Conservation (phyloP, 2,113 vertebrate genomes). For the Nycticebus coucang region DNA sequence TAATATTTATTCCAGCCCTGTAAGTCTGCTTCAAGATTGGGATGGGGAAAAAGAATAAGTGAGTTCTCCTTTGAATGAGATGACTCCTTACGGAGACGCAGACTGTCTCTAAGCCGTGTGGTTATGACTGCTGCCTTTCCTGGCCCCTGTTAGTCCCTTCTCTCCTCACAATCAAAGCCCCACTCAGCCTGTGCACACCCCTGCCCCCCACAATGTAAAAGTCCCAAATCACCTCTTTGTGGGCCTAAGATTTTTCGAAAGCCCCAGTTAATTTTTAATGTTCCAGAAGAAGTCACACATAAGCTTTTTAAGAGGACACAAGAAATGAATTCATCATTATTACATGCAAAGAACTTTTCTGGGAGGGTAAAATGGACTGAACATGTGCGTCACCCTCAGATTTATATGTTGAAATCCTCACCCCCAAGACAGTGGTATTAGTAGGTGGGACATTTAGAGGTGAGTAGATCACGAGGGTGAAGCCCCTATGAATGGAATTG, state of each 20-base stretch:
- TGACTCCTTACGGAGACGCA: neutral
- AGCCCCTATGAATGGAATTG: neutral
- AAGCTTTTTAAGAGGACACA: neutral
- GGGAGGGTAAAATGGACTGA: neutral
- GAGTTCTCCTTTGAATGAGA: neutral
- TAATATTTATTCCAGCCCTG: constrained; percentile 36
- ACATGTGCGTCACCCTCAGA: neutral
- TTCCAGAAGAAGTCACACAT: neutral
- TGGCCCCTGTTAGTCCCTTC: neutral
- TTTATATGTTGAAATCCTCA: neutral
- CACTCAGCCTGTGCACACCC: neutral
- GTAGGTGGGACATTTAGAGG: no score
- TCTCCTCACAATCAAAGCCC: neutral
- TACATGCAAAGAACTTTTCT: neutral
- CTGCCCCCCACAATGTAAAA: neutral
- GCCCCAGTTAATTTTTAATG: neutral
- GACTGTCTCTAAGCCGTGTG: neutral
- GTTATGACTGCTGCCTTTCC: neutral
- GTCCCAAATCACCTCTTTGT: neutral
- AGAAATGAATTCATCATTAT: neutral
- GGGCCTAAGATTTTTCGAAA: neutral
- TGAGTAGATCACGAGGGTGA: neutral
- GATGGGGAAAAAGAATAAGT: neutral
- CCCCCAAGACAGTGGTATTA: neutral
- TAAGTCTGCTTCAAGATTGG: constrained; percentile 29